Evolutionary conservation across 2,113 vertebrate genomes (phyloP).

Genomic region (Rhinoptilus africanus): DNA sequence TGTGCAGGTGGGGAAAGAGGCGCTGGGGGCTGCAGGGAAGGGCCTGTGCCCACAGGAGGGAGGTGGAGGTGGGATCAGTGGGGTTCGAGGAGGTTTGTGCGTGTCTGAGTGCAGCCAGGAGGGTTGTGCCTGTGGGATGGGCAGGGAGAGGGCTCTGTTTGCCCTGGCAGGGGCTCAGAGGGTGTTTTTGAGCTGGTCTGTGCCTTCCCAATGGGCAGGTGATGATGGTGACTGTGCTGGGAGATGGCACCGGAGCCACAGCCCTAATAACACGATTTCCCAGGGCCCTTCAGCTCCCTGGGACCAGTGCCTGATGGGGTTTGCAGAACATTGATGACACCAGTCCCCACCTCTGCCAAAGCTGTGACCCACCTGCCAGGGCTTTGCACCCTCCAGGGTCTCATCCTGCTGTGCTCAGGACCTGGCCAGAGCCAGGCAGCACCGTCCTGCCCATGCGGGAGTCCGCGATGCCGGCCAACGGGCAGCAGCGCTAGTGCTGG

Average conservation of each 20-base stretch:
- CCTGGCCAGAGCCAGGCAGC: not conserved
- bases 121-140: not conserved
- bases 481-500: accelerated
- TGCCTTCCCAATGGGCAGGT: accelerated
- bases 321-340: accelerated
- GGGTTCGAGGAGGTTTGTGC: not conserved
- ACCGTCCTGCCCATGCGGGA: accelerated
- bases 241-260: not conserved
- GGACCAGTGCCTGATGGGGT: not conserved
- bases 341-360: not conserved
- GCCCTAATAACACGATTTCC: accelerated
- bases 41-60: too few species aligned
- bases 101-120: not conserved
- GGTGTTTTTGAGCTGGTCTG: not conserved
- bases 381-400: not conserved
- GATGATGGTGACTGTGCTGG: not conserved
- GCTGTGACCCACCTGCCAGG: accelerated
- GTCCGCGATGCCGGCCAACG: accelerated
- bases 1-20: not conserved
- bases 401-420: not conserved
- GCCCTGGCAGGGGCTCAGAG: not conserved
- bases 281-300: not conserved
- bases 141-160: not conserved
- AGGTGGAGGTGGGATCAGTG: not conserved
- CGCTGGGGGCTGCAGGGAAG: accelerated